phyloP scores from a whole-genome alignment of 2,888 invertebrate genomes.

The Cataglyphis cursor region DNA sequence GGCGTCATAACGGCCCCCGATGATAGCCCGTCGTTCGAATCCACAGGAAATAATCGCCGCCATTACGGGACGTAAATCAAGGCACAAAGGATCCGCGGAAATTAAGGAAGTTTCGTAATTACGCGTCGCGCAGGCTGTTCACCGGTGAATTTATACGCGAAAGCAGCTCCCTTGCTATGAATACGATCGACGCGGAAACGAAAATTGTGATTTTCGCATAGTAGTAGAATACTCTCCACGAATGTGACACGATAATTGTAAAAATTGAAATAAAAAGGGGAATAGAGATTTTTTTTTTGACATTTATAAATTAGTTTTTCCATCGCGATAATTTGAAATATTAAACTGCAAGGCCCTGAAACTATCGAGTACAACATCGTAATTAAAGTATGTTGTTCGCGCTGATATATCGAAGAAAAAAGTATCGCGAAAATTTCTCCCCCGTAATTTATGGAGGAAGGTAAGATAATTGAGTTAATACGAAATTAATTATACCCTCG shows the following conservation, averaged over 20 bases:
- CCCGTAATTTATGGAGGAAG: slow-evolving; percentile 4
- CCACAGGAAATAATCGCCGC: slow-evolving; percentile 53
- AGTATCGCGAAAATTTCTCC: not conserved
- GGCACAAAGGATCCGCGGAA: slow-evolving; percentile 53
- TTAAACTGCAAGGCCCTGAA: not conserved
- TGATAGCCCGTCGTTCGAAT: slow-evolving; percentile 29
- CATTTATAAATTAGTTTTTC: not conserved
- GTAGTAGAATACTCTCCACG: not conserved
- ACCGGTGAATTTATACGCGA: slow-evolving; percentile 38
- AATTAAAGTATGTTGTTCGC: slow-evolving; percentile 2
- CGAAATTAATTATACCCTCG: slow-evolving; percentile 17
- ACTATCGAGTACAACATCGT: not conserved
- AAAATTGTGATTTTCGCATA: slow-evolving; percentile 32
- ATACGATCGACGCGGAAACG: slow-evolving; percentile 21
- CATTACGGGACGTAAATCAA: slow-evolving; percentile 53
- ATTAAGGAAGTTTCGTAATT: slow-evolving; percentile 58
- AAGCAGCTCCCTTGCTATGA: slow-evolving; percentile 24
- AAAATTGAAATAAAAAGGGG: not conserved
- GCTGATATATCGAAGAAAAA: not conserved
- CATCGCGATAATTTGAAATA: not conserved
- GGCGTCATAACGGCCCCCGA: not conserved
- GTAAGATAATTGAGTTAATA: slow-evolving; percentile 21
- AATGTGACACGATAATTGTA: not conserved
- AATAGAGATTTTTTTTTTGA: not conserved
- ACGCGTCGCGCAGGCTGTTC: slow-evolving; percentile 38